phyloP scores from a whole-genome alignment of 2,888 invertebrate genomes.

The Mantis religiosa region DNA sequence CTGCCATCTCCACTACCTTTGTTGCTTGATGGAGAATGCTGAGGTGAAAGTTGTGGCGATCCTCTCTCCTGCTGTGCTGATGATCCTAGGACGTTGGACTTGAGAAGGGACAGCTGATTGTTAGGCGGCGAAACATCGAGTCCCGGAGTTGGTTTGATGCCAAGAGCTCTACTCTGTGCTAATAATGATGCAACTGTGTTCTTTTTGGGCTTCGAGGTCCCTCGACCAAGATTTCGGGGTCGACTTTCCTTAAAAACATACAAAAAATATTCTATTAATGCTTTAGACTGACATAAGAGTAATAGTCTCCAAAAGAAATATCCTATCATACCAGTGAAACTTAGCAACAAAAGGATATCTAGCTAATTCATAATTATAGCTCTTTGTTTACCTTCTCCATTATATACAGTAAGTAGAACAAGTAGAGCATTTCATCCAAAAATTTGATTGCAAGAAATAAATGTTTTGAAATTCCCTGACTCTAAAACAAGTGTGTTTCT shows the following conservation, averaged over 20 bases:
- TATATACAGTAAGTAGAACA: too few relatives aligned
- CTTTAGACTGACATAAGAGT: background rate
- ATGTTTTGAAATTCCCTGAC: too few relatives aligned
- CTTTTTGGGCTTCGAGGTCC: constrained; percentile 87
- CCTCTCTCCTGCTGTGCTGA: background rate
- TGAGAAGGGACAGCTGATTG: constrained; percentile 54
- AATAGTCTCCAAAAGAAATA: too few relatives aligned
- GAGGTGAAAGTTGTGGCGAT: background rate
- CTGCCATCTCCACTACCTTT: background rate
- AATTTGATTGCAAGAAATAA: too few relatives aligned
- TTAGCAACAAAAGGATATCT: too few relatives aligned
- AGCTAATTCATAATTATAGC: too few relatives aligned
- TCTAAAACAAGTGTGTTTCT: too few relatives aligned
- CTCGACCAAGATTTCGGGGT: constrained; percentile 78
- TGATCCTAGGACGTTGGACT: constrained; percentile 57
- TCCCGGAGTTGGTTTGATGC: constrained; percentile 36
- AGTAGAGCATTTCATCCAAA: too few relatives aligned
- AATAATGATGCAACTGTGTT: constrained; percentile 85
- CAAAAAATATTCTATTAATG: background rate
- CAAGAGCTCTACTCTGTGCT: constrained; percentile 80
- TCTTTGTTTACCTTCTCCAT: too few relatives aligned
- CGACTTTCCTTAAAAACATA: constrained; percentile 59
- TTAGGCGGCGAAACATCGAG: constrained; percentile 36
- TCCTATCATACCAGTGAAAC: too few relatives aligned
- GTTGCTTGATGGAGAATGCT: constrained; percentile 4